Percentiles rank a stretch among this genome's conserved stretches.
These are phyloP conservation scores for Polia nebulosa DNA, from an alignment of 2,888 invertebrate genomes.

Conservation along the genomic window DNA sequence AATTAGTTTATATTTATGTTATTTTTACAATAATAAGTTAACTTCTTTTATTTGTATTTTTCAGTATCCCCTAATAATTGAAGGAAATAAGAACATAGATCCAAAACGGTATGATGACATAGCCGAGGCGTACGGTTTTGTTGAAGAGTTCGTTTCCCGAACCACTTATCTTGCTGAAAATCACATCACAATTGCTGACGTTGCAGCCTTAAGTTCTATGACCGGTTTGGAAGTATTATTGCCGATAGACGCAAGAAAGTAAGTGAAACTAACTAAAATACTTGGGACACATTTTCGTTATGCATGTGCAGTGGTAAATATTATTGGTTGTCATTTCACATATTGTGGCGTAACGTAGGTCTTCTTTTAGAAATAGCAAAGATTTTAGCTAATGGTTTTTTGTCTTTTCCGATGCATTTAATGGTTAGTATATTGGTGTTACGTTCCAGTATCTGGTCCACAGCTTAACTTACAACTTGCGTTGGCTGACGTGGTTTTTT, in stretches of 20 bases:
- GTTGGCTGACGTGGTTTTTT: too few species aligned
- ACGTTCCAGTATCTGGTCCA: too few species aligned
- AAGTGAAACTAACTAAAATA: constrained; percentile 16
- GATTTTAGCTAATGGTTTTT: background rate
- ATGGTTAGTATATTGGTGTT: background rate
- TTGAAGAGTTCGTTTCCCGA: constrained; percentile 39
- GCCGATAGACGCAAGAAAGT: constrained; percentile 37
- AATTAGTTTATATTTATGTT: too few species aligned
- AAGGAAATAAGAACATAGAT: constrained; percentile 13
- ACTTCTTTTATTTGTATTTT: background rate
- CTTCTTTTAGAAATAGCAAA: background rate
- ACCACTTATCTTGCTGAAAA: constrained; percentile 36
- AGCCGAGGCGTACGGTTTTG: constrained; percentile 32
- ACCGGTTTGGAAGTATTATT: constrained; percentile 11
- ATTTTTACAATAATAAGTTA: too few species aligned
- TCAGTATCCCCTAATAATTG: constrained; percentile 18
- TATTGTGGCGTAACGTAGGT: background rate
- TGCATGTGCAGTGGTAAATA: background rate
- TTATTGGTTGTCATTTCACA: background rate
- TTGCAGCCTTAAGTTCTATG: constrained; percentile 24
- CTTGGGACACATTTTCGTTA: background rate
- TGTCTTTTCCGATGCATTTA: background rate
- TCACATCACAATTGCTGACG: constrained; percentile 40
- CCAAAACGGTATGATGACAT: constrained; percentile 29
- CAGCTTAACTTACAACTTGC: background rate